Conservation (phyloP, 2,797 vertebrate species). For the Euphonia xanthogaster region DNA sequence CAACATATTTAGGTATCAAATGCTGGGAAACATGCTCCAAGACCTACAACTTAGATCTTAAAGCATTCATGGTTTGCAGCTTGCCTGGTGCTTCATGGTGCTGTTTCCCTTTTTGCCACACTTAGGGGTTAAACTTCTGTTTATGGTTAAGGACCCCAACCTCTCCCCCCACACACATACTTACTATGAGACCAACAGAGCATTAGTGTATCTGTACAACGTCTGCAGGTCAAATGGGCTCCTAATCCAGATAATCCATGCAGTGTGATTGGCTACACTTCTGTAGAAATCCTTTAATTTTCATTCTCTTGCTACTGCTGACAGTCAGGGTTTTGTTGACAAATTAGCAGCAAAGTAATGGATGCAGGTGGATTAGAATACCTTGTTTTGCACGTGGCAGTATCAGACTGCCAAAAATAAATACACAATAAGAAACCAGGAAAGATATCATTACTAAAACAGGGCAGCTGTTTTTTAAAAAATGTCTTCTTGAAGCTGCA, state of each 20-base stretch:
- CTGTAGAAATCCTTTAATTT: slow-evolving; percentile 51
- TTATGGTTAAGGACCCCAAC: neutral
- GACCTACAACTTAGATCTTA: neutral
- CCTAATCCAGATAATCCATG: slow-evolving; percentile 61
- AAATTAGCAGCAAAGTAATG: slow-evolving; percentile 33
- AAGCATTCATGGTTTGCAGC: neutral
- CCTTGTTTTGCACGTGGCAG: neutral
- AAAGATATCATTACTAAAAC: neutral
- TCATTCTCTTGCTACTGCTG: slow-evolving; percentile 16
- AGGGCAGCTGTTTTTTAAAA: neutral
- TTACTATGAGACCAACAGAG: neutral
- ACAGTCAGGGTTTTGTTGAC: slow-evolving; percentile 31
- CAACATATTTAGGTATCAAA: neutral
- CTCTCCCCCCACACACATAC: neutral
- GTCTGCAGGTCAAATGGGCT: slow-evolving; percentile 47
- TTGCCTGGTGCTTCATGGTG: neutral
- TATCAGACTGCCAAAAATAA: neutral
- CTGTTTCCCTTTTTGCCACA: neutral
- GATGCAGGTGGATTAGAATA: slow-evolving; percentile 13
- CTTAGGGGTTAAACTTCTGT: slow-evolving; percentile 4
- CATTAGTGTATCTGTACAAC: slow-evolving; percentile 13
- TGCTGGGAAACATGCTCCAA: neutral
- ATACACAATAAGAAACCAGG: neutral
- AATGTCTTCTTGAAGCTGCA: neutral
- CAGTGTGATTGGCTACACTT: slow-evolving; percentile 43